A percentile compares a stretch with the other conserved stretches of the same genome.
phyloP scores from a whole-genome alignment of 2,113 vertebrate genomes.

The Passer domesticus region DNA sequence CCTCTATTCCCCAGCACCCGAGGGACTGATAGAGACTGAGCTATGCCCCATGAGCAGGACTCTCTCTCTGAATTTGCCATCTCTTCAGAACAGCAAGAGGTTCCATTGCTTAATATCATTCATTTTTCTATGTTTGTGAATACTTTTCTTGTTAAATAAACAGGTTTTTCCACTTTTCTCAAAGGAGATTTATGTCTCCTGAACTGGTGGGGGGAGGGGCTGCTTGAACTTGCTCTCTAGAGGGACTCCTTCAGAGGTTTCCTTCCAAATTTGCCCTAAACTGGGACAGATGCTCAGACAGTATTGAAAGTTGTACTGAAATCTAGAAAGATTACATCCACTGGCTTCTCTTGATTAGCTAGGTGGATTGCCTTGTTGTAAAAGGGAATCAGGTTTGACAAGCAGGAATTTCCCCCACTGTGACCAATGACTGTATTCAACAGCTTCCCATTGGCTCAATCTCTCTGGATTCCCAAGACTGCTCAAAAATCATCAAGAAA shows the following conservation, averaged over 20 bases:
- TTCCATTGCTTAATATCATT: background rate
- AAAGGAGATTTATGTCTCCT: background rate
- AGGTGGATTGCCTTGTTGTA: too few species aligned
- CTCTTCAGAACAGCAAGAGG: background rate
- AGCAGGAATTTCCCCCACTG: background rate
- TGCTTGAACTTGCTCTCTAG: background rate
- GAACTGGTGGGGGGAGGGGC: accelerated
- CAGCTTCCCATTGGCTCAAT: accelerated
- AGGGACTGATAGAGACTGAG: too few species aligned
- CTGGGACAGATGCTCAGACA: accelerated
- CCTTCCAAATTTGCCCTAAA: background rate
- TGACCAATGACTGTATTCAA: background rate
- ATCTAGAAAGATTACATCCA: background rate
- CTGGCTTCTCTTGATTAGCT: background rate
- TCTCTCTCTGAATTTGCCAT: background rate
- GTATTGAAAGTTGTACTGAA: background rate
- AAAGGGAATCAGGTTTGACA: background rate
- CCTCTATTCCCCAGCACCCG: accelerated
- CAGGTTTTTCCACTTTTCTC: background rate
- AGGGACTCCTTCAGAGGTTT: background rate
- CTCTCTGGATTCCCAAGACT: background rate
- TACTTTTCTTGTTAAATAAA: background rate
- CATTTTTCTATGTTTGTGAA: background rate
- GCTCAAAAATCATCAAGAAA: background rate
- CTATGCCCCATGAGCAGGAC: background rate